Base-by-base conservation (phyloP, 1,140 invertebrate species). In the Catajapyx aquilonaris region DNA sequence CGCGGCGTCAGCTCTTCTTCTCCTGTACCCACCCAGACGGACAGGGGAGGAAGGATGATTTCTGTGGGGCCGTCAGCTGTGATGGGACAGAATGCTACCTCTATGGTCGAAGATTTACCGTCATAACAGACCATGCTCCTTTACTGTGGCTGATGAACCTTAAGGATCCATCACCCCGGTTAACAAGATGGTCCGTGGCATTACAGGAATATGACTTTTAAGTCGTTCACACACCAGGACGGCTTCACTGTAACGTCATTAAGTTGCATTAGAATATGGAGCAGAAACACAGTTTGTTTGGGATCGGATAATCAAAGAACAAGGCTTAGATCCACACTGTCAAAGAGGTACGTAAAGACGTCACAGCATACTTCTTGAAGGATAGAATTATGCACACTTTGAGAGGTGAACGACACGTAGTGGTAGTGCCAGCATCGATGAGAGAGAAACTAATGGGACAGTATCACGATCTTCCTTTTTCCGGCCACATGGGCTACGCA, bases 121-220 rank as follows among this genome's bases (percentile, higher is more conserved):
- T 69, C 1, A 36, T 57, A 9, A 68, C 61, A 1, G 65, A 71
- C 41, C 59, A 69, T 43, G 48, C 50, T 42, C 55, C 60, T 0
- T 42, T 69, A 15, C 48, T 41, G 20, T 68, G 58, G 54, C 42
- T 68, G 2, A 50, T 55, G 20, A 54, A 52, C 9, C 38, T 61
- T 0, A 66, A 62, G 40, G 57, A 66, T 31, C 54, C 57, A 7
- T 55, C 49, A 9, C 50, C 54, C 21, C 44, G 57, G 44, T 42
- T 69, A 13, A 48, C 59, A 2, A 42, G 61, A n/a, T 71, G 65
- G 66, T 41, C 55, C 35, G 20, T 66, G 5, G 49, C 54, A 43
- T 39, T 69, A 19, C 57, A 62, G 45, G 56, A 62, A 39, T 65
- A 55, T 46, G 42, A 57, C 19, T 58, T 53, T 41, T 44, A 59